Evolutionary conservation across 2,113 vertebrate genomes (phyloP).

Genomic region (Spizaetus ornatus): DNA sequence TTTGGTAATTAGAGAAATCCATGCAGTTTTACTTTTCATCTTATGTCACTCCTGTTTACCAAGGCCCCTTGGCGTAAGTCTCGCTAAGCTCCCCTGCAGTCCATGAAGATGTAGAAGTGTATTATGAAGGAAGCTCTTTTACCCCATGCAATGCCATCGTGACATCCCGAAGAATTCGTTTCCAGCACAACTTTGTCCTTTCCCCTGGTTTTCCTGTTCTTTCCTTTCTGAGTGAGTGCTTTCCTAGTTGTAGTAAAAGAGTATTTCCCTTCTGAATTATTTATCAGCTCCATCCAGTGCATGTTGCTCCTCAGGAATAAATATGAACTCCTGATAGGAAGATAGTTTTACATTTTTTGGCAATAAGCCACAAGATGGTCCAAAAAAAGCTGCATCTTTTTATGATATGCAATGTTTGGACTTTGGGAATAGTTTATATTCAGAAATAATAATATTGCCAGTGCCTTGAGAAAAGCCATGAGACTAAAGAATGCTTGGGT

Average conservation of each 20-base stretch:
- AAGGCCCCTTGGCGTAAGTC: background rate
- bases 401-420: background rate
- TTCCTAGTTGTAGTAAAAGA: constrained; percentile 29
- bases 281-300: background rate
- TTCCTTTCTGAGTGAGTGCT: background rate
- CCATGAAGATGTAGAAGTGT: background rate
- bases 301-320: constrained; percentile 19
- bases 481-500: background rate
- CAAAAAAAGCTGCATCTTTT: background rate
- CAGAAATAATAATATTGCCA: background rate
- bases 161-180: background rate
- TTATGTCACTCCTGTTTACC: background rate
- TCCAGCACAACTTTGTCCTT: background rate
- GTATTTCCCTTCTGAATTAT: constrained; percentile 36
- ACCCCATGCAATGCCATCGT: background rate
- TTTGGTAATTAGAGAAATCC: background rate
- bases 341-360: constrained; percentile 1
- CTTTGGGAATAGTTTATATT: background rate
- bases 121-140: background rate
- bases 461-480: background rate
- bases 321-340: background rate
- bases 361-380: background rate
- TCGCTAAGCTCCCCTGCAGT: background rate
- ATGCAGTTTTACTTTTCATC: background rate
- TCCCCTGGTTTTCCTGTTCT: background rate